Evolutionary conservation across 2,888 invertebrate genomes (phyloP).

Genomic region (Lepidocyrtinus sp.): DNA sequence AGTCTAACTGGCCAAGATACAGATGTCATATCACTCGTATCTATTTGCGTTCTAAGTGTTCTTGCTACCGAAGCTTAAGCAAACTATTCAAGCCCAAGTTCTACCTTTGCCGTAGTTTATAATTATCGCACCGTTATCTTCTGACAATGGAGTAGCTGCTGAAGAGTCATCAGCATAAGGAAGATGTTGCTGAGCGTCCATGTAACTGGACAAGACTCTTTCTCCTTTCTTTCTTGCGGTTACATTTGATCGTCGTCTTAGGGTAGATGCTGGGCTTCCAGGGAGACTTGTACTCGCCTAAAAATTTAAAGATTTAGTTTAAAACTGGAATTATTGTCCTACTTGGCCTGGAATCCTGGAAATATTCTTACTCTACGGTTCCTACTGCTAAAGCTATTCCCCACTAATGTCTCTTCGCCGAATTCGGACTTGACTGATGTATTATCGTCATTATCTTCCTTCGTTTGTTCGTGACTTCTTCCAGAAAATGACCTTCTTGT

Average conservation of each 20-base stretch:
- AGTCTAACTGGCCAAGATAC: background rate
- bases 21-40: too few relatives aligned
- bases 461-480: constrained; percentile 25
- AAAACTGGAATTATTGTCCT: too few relatives aligned
- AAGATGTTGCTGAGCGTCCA: constrained; percentile 85
- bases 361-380: constrained; percentile 85
- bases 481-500: constrained; percentile 40
- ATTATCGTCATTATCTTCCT: constrained; percentile 55
- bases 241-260: constrained; percentile 90
- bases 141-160: constrained; percentile 97
- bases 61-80: too few relatives aligned
- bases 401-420: constrained; percentile 84
- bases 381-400: constrained; percentile 76
- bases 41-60: too few relatives aligned
- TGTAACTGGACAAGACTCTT: constrained; percentile 93
- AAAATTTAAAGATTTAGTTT: constrained; percentile 42
- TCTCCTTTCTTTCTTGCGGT: constrained; percentile 91
- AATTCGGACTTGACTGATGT: constrained; percentile 83
- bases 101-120: constrained; percentile 79
- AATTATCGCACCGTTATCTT: constrained; percentile 96
- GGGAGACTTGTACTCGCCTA: constrained; percentile 98
- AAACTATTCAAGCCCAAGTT: background rate
- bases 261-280: constrained; percentile 94
- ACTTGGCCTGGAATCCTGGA: background rate
- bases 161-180: constrained; percentile 98